These are phyloP conservation scores for Prunella fulvescens DNA, from an alignment of 2,113 vertebrate genomes.

Conservation along the genomic window DNA sequence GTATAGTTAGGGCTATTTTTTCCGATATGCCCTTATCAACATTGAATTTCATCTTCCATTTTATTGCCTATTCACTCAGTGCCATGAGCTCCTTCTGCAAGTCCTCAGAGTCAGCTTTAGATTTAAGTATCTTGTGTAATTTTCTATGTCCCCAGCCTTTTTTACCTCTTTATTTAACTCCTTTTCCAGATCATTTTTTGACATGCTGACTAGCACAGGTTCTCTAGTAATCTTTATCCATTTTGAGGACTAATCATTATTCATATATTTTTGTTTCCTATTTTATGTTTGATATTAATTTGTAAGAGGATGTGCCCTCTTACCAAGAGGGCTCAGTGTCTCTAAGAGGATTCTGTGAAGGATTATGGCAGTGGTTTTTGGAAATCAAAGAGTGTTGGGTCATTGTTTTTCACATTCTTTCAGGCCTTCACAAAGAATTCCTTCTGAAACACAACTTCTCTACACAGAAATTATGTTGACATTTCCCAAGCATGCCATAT, in stretches of 20 bases:
- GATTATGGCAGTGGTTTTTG: neutral
- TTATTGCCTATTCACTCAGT: constrained; percentile 16
- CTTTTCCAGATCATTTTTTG: neutral
- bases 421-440: neutral
- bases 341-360: neutral
- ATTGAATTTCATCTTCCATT: constrained; percentile 36
- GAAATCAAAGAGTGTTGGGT: neutral
- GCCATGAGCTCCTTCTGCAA: neutral
- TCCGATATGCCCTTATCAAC: neutral
- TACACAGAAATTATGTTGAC: neutral
- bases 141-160: neutral
- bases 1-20: constrained; percentile 30
- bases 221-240: neutral
- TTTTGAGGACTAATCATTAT: neutral
- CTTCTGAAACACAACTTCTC: neutral
- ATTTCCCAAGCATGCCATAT: neutral
- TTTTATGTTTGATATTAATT: neutral
- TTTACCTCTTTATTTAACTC: constrained; percentile 5
- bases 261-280: neutral
- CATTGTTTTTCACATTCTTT: neutral
- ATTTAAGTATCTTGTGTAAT: constrained; percentile 8
- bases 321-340: neutral
- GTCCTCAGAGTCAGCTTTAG: neutral
- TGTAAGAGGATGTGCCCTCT: neutral
- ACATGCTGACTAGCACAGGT: neutral